Base-by-base conservation (phyloP, 2,888 invertebrate species). In the Drosophila neutralis region DNA sequence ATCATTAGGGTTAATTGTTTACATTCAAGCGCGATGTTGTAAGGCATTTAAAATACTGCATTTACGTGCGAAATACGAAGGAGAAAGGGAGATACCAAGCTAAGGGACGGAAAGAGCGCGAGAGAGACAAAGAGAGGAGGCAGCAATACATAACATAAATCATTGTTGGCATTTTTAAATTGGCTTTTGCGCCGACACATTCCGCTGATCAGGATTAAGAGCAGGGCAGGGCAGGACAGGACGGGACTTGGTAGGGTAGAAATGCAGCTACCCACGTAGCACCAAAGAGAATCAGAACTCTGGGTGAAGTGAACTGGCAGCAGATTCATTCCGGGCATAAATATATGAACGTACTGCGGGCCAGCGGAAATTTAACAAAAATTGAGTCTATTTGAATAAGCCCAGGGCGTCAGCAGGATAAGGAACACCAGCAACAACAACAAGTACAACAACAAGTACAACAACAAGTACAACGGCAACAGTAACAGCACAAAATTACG, bases 81-180 rank as follows among this genome's bases (percentile, higher is more conserved):
- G 53, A 67, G 33, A 38, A 35, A 35, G 36, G 31, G 15, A 15
- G 2, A 21, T 5, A 21, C 0, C 21, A 13, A 24, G 48, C 15
- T 21, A 42, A 24, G 29, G 29, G 10, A 11, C 18, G 11, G 11
- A 15, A 18, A 15, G 27, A 57, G n/a, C 7, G n/a, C 4, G 59
- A 3, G 5, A 4, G 27, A 6, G 38, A 38, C 31, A 35, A n/a
- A 21, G 60, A 8, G 31, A 8, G n/a, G 52, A 0, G 31, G 21
- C 7, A 45, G 49, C 65, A 48, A 61, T 65, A 56, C 53, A 69
- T 54, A 73, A 64, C 80, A 91, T 91, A 91, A 91, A 91, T 91
- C 91, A 91, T 91, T 89, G 91, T 91, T 91, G 92, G 86, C 91
- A 91, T 90, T 92, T 92, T 91, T 87, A 91, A 91, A 92, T 91